These are phyloP conservation scores for Odontesthes bonariensis DNA, from an alignment of 2,113 vertebrate genomes.

Conservation along the genomic window DNA sequence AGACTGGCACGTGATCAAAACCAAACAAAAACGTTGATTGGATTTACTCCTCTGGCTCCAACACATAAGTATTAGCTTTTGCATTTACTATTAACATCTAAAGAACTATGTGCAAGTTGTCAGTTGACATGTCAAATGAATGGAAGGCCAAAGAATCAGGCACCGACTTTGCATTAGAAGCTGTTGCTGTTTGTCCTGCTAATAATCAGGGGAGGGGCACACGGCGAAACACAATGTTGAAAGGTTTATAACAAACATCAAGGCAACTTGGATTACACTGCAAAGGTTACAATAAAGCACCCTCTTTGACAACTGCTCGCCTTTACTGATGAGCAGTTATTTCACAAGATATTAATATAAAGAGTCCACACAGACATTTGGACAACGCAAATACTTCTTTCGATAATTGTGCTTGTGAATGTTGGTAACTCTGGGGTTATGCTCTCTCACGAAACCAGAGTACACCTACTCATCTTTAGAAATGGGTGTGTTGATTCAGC, in stretches of 20 bases:
- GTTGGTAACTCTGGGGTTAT: slow-evolving; percentile 35
- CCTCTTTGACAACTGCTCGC: slow-evolving; percentile 36
- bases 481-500: slow-evolving; percentile 9
- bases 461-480: not conserved
- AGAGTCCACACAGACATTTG: slow-evolving; percentile 18
- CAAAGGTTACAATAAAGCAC: slow-evolving; percentile 77
- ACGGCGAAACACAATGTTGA: slow-evolving; percentile 22
- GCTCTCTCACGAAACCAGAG: not conserved
- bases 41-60: slow-evolving; percentile 26
- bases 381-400: slow-evolving; percentile 50
- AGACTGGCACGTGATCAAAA: slow-evolving; percentile 47
- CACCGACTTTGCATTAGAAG: slow-evolving; percentile 16
- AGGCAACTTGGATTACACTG: slow-evolving; percentile 75
- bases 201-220: not conserved
- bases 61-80: not conserved
- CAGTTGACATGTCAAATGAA: slow-evolving; percentile 33
- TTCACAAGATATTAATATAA: slow-evolving; percentile 13
- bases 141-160: slow-evolving; percentile 32
- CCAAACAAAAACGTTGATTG: slow-evolving; percentile 31
- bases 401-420: slow-evolving; percentile 53
- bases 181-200: slow-evolving; percentile 7
- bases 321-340: slow-evolving; percentile 39
- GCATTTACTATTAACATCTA: slow-evolving; percentile 6
- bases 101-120: not conserved
- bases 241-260: slow-evolving; percentile 59